Evolutionary conservation across 64 coral and sea anemone genomes (phyloP).

Genomic region (Astreopora myriophthalma): DNA sequence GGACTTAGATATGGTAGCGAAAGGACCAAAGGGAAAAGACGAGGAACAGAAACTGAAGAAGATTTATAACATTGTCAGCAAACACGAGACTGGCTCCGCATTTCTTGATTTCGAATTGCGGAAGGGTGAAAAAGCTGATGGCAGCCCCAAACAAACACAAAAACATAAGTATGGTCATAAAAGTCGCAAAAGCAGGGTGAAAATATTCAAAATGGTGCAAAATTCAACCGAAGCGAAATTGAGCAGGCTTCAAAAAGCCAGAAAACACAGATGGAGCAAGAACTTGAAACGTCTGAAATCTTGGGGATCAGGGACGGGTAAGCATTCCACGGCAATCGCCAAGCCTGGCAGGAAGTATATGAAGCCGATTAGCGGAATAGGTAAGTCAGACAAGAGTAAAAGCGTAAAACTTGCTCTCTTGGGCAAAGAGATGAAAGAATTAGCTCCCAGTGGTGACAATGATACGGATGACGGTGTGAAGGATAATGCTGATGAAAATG

Average conservation of each 20-base stretch:
- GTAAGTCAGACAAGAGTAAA: background rate
- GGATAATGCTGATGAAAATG: background rate
- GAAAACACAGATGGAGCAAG: background rate
- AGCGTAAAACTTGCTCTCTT: background rate
- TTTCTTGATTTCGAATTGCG: slow-evolving; percentile 26
- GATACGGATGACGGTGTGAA: background rate
- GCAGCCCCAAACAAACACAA: background rate
- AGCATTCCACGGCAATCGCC: background rate
- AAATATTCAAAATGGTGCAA: background rate
- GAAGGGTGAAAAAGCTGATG: background rate
- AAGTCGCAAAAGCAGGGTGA: slow-evolving; percentile 21
- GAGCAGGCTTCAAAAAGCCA: background rate
- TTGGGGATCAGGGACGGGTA: background rate
- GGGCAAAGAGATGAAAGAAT: slow-evolving; percentile 14
- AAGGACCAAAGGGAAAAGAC: slow-evolving; percentile 27
- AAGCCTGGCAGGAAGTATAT: background rate
- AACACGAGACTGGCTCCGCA: slow-evolving; percentile 28
- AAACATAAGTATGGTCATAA: background rate
- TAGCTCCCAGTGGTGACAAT: background rate
- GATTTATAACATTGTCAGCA: slow-evolving; percentile 35
- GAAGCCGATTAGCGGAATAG: background rate
- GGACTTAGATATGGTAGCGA: slow-evolving; percentile 41
- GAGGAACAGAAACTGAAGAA: slow-evolving; percentile 17
- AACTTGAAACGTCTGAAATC: slow-evolving; percentile 11
- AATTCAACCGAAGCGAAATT: background rate